Percentiles rank a stretch among this genome's conserved stretches.
Conservation (phyloP, 2,888 invertebrate genomes). For the Cerceris ruficornis region DNA sequence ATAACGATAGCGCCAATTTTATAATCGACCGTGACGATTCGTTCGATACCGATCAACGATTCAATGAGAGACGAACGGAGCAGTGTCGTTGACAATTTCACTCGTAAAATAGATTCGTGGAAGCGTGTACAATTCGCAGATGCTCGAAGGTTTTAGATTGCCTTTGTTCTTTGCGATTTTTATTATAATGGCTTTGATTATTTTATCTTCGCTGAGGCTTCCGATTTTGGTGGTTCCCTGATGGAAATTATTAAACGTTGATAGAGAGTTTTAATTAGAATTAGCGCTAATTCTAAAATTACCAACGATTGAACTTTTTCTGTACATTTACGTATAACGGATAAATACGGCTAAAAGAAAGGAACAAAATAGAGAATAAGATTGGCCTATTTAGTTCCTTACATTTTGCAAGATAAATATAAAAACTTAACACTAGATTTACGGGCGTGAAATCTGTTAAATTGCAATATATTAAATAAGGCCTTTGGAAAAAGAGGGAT, state of each 20-base stretch:
- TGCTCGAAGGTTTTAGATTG: neutral
- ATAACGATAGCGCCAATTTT: constrained; percentile 12
- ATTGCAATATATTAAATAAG: too few species aligned
- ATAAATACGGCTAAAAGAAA: too few species aligned
- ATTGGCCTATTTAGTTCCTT: too few species aligned
- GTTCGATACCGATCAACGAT: neutral
- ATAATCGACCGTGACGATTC: constrained; percentile 6
- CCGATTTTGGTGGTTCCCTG: neutral
- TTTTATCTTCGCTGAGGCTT: neutral
- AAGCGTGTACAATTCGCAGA: constrained; percentile 1
- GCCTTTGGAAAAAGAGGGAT: too few species aligned
- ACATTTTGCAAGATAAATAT: too few species aligned
- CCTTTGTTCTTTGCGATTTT: neutral
- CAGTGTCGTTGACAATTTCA: neutral
- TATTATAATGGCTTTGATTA: neutral
- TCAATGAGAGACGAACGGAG: neutral
- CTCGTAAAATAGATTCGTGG: neutral
- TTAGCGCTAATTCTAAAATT: too few species aligned
- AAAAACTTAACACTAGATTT: too few species aligned
- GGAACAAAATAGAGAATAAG: too few species aligned
- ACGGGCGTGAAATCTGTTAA: too few species aligned
- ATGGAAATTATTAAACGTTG: neutral
- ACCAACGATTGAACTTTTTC: too few species aligned
- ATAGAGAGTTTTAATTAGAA: neutral
- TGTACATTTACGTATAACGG: too few species aligned